phyloP scores from a whole-genome alignment of 2,797 vertebrate genomes.

The Anas capensis region DNA sequence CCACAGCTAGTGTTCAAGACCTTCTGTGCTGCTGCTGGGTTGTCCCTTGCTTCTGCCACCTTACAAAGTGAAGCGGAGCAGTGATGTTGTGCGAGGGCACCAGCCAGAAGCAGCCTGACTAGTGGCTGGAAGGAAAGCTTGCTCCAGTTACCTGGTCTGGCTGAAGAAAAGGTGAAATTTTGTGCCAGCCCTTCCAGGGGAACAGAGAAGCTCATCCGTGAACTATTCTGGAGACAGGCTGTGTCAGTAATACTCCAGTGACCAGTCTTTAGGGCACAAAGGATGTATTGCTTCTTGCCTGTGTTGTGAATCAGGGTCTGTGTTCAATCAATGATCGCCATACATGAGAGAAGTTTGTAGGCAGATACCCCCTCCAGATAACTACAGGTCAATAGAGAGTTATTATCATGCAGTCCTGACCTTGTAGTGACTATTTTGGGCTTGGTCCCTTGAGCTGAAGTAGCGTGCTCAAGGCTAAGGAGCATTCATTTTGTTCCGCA shows the following conservation, averaged over 20 bases:
- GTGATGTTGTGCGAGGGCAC: background rate
- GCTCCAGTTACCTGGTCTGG: background rate
- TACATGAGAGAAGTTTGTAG: background rate
- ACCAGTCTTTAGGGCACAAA: background rate
- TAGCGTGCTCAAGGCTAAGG: background rate
- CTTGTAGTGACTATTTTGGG: background rate
- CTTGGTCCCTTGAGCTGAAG: background rate
- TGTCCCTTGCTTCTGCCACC: background rate
- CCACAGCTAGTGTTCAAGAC: background rate
- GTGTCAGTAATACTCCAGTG: background rate
- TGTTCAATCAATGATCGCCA: background rate
- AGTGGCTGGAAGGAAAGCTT: rapidly evolving
- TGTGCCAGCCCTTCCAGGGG: background rate
- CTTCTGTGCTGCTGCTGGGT: background rate
- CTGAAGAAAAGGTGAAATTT: background rate
- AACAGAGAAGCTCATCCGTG: background rate
- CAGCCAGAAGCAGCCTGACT: background rate
- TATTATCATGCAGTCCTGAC: background rate
- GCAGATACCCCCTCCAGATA: background rate
- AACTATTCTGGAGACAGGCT: background rate
- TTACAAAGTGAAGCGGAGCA: background rate
- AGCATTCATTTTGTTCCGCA: background rate
- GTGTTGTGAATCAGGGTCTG: rapidly evolving
- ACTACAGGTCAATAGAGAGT: background rate
- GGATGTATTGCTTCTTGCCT: background rate